These are phyloP conservation scores for Gambusia holbrooki DNA, from an alignment of 2,113 vertebrate species.

Conservation along the genomic window DNA sequence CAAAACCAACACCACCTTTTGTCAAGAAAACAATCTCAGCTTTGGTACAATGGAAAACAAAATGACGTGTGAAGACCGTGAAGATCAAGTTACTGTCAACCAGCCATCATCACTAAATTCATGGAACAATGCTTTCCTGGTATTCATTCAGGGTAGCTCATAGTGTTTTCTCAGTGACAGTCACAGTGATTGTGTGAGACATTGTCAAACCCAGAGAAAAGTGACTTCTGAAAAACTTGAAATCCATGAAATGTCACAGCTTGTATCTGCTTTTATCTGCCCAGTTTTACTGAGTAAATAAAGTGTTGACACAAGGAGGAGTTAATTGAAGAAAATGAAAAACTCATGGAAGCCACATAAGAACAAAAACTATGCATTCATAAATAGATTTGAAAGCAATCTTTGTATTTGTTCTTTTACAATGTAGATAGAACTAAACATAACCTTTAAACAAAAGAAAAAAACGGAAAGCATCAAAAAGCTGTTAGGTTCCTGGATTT, in stretches of 20 bases:
- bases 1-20: not conserved
- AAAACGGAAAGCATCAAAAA: too few relatives aligned
- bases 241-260: not conserved
- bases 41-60: not conserved
- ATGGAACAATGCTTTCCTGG: not conserved
- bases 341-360: not conserved
- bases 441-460: not conserved
- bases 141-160: not conserved
- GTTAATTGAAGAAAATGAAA: not conserved
- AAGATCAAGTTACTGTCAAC: conserved; percentile 6
- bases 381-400: not conserved
- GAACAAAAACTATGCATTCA: not conserved
- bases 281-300: not conserved
- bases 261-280: not conserved
- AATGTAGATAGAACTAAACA: not conserved
- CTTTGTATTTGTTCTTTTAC: not conserved
- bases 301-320: not conserved
- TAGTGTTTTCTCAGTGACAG: not conserved
- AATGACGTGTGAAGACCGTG: not conserved
- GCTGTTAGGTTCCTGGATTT: too few relatives aligned
- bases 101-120: not conserved
- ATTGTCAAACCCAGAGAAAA: not conserved
- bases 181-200: accelerated
- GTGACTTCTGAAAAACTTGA: not conserved
- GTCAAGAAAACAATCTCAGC: conserved; percentile 1